A percentile compares a stretch with the other conserved stretches of the same genome.
Evolutionary conservation across 2,888 invertebrate genomes (phyloP).

Genomic region (Silvanus unidentatus): DNA sequence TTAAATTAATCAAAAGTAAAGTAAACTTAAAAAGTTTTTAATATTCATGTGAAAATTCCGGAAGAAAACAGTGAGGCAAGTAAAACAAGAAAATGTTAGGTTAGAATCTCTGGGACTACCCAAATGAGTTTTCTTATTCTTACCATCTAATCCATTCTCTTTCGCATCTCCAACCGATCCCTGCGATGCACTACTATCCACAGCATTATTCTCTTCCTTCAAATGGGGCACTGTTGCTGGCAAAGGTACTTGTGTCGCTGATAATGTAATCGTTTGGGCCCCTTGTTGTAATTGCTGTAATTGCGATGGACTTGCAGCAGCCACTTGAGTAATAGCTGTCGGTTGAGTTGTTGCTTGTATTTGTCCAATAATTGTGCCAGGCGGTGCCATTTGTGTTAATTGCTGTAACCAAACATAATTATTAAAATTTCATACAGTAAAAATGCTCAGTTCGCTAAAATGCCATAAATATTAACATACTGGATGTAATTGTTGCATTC

Average conservation of each 20-base stretch:
- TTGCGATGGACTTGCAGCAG: slow-evolving; percentile 32
- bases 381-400: slow-evolving; percentile 51
- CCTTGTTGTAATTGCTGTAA: slow-evolving; percentile 34
- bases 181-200: slow-evolving; percentile 5
- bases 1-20: too few relatives aligned
- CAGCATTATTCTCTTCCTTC: slow-evolving; percentile 18
- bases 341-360: slow-evolving; percentile 38
- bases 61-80: too few relatives aligned
- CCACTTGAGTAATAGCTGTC: slow-evolving; percentile 37
- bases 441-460: too few relatives aligned
- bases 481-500: slow-evolving; percentile 57
- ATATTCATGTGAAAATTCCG: too few relatives aligned
- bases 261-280: slow-evolving; percentile 32
- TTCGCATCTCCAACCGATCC: slow-evolving; percentile 19
- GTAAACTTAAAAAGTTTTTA: too few relatives aligned
- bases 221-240: slow-evolving; percentile 30
- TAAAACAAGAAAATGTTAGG: too few relatives aligned
- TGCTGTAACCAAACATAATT: slow-evolving; percentile 27
- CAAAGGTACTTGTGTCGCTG: slow-evolving; percentile 39
- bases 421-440: too few relatives aligned
- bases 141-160: slow-evolving; percentile 28
- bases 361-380: slow-evolving; percentile 47
- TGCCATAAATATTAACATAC: slow-evolving; percentile 39
- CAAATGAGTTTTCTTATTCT: slow-evolving; percentile 10
- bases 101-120: too few relatives aligned